Evolutionary conservation across 2,888 invertebrate species (phyloP), one percentile per base, ranked within the genome.

Genomic region (Drosophila suboccidentalis): DNA sequence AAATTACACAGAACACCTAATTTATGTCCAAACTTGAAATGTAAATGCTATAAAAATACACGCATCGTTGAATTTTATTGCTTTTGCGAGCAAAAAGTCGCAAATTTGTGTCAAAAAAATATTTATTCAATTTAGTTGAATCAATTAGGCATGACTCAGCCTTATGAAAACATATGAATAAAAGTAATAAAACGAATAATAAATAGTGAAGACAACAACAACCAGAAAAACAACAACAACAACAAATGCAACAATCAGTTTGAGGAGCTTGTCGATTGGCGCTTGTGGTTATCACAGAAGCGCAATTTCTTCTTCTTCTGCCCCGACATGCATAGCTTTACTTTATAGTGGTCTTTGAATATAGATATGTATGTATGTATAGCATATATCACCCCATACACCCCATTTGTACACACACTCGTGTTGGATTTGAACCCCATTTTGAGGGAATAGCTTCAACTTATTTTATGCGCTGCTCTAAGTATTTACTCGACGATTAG

Each of bases 401-500:
- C 46, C 57, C 67, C 63, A 68, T 49, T 49, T 39, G 58, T 15
- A 47, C 46, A 68, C 46, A 68, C 15, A 41, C 43, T 58, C 41
- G 44, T 51, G 57, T 57, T 58, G 29, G 39, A 59, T 55, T 71
- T 59, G 69, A 62, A 54, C 75, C 61, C 75, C 69, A 65, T 75
- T 49, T 63, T 63, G 53, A 54, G 62, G 63, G 63, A 67, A 63
- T 71, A 69, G 75, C 72, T 71, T 65, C 44, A 57, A 38, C 67
- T 60, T 53, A 34, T 62, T 67, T 69, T 67, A 71, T 71, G 60
- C 60, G 66, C 53, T 66, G 17, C 67, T 77, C 80, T 65, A 77
- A 57, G 69, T 74, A 55, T 84, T 88, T 88, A 55, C 78, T 66
- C 50, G 63, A n/a, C 60, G 84, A 84, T 84, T 84, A 84, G 84